phyloP scores from a whole-genome alignment of 2,113 vertebrate genomes.

The Irena cyanogastra region DNA sequence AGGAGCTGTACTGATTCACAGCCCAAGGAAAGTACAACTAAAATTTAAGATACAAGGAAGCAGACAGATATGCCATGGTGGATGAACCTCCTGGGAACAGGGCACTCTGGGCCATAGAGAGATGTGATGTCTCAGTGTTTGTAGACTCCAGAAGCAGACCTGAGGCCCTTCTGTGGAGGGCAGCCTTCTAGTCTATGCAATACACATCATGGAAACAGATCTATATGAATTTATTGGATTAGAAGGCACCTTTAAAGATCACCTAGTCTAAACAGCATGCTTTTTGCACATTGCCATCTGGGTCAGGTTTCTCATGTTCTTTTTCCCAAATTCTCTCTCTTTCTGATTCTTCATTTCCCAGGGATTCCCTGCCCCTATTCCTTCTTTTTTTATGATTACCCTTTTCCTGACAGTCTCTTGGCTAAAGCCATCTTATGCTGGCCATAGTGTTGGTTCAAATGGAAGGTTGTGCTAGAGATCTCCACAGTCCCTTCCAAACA shows the following conservation, averaged over 20 bases:
- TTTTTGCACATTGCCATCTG: not conserved
- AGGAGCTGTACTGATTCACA: not conserved
- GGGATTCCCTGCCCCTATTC: not conserved
- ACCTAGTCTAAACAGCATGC: not conserved
- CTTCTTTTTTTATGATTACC: not conserved
- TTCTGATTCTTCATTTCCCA: not conserved
- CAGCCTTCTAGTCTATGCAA: not conserved
- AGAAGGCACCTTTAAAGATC: not conserved
- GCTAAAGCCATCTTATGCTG: not conserved
- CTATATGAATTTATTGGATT: not conserved
- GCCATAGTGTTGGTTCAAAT: not conserved
- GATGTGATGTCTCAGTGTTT: not conserved
- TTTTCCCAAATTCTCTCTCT: not conserved
- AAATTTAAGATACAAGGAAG: not conserved
- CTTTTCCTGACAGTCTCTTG: not conserved
- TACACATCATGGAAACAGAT: not conserved
- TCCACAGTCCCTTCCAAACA: not conserved
- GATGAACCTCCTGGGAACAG: not conserved
- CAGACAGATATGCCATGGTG: not conserved
- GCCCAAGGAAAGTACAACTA: not conserved
- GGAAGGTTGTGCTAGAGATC: not conserved
- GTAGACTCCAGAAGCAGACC: not conserved
- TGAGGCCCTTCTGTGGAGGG: not conserved
- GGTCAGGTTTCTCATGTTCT: not conserved
- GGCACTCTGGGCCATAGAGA: not conserved